Evolutionary conservation across 2,113 vertebrate genomes (phyloP).

Genomic region (Tragelaphus buxtoni): DNA sequence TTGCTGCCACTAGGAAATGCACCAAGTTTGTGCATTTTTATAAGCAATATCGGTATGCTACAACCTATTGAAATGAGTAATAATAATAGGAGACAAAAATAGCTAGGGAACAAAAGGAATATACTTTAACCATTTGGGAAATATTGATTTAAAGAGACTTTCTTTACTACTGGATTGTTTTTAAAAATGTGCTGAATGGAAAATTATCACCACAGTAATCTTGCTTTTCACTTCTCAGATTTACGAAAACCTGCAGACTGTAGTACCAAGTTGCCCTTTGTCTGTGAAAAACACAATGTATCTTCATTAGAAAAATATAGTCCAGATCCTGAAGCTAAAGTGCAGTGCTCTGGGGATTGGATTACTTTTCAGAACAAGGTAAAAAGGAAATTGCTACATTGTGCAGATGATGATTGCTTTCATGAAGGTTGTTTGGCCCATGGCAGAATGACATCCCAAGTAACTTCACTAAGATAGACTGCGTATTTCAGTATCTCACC

Average conservation of each 20-base stretch:
- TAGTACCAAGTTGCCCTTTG: conserved; percentile 84
- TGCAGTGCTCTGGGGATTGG: conserved; percentile 79
- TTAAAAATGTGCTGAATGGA: not conserved
- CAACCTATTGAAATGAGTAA: not conserved
- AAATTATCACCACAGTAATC: not conserved
- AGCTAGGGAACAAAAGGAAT: not conserved
- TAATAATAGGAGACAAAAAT: not conserved
- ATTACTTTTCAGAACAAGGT: conserved; percentile 92
- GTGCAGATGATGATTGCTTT: not conserved
- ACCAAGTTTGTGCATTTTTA: not conserved
- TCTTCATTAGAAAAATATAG: conserved; percentile 87
- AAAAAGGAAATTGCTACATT: conserved; percentile 4
- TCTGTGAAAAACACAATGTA: conserved; percentile 90
- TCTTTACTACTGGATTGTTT: conserved; percentile 1
- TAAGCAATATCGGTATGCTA: not conserved
- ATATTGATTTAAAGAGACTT: not conserved
- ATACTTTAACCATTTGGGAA: not conserved
- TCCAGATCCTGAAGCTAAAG: conserved; percentile 76
- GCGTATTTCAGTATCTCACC: not conserved
- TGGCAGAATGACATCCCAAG: not conserved
- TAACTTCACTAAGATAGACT: not conserved
- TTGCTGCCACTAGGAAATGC: not conserved
- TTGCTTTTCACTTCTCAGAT: conserved; percentile 72
- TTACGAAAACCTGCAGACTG: conserved; percentile 75
- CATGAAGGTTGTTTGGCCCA: not conserved